Percentiles rank a stretch among this genome's conserved stretches.
phyloP scores from a whole-genome alignment of 2,888 invertebrate species.

The Lithophane leautieri region DNA sequence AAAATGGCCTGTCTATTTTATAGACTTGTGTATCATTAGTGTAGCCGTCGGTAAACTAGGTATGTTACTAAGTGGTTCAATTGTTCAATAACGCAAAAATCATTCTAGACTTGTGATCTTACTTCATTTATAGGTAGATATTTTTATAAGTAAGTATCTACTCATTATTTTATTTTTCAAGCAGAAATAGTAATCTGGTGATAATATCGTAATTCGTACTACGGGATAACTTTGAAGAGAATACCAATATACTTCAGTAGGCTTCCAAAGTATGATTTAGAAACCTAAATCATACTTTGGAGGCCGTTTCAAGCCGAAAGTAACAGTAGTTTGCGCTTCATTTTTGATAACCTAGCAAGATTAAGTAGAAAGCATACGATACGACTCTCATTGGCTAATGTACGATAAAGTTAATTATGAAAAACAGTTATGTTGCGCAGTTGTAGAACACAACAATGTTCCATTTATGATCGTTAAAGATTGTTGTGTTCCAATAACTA shows the following conservation, averaged over 20 bases:
- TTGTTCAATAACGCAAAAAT: not conserved
- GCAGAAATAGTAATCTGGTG: not conserved
- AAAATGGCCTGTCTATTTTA: conserved; percentile 27
- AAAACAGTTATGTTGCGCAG: conserved; percentile 11
- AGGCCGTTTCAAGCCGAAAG: conserved; percentile 29
- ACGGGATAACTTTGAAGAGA: not conserved
- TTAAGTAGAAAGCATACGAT: conserved; percentile 47
- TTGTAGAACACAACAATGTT: conserved; percentile 4
- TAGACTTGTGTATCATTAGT: conserved; percentile 12
- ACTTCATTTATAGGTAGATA: not conserved
- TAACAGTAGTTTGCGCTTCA: conserved; percentile 20
- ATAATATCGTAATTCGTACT: not conserved
- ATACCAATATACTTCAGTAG: conserved; percentile 1
- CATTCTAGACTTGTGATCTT: not conserved
- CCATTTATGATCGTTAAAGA: conserved; percentile 5
- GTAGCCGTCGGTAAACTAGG: not conserved
- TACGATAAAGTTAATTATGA: conserved; percentile 44
- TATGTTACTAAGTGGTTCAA: not conserved
- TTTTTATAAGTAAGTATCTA: no score
- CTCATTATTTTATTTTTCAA: no score
- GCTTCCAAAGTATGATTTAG: no score
- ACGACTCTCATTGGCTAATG: conserved; percentile 34
- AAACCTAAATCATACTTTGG: conserved; percentile 30
- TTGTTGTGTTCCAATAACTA: not conserved
- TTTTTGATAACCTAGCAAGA: conserved; percentile 56